Conservation (phyloP, 2,797 vertebrate genomes). For the Coendou prehensilis region DNA sequence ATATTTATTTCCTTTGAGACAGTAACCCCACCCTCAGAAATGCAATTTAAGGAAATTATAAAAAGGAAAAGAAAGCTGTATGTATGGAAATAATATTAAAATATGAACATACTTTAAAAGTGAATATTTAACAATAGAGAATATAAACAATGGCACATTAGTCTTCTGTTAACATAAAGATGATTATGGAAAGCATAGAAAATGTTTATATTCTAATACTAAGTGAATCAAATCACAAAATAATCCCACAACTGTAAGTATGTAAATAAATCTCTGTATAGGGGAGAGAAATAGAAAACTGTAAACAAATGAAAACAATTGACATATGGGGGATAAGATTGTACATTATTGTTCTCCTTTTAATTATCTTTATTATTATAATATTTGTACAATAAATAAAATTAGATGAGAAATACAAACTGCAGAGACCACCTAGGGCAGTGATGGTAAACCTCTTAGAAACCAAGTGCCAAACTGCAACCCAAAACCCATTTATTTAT, state of each 20-base stretch:
- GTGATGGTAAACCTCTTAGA: not conserved
- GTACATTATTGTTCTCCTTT: conserved; percentile 22
- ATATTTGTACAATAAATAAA: not conserved
- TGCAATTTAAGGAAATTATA: conserved; percentile 34
- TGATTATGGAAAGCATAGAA: conserved; percentile 9
- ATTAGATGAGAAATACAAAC: not conserved
- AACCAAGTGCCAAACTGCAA: not conserved
- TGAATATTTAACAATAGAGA: not conserved
- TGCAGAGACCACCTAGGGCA: not conserved
- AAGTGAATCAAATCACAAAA: conserved; percentile 21
- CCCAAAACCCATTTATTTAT: not conserved
- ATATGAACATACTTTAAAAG: conserved; percentile 38
- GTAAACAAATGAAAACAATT: conserved; percentile 29
- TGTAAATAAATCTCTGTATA: not conserved
- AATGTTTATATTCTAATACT: conserved; percentile 2
- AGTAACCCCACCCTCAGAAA: conserved; percentile 21
- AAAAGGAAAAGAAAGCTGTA: not conserved
- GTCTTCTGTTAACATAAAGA: conserved; percentile 25
- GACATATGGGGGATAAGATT: not conserved
- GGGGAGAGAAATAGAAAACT: not conserved
- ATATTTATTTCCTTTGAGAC: conserved; percentile 28
- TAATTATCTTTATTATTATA: conserved; percentile 39
- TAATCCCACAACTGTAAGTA: not conserved
- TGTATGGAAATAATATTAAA: not conserved
- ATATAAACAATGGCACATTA: not conserved